Base-by-base conservation (phyloP, 2,888 invertebrate species). In the Ormyrus thymus region DNA sequence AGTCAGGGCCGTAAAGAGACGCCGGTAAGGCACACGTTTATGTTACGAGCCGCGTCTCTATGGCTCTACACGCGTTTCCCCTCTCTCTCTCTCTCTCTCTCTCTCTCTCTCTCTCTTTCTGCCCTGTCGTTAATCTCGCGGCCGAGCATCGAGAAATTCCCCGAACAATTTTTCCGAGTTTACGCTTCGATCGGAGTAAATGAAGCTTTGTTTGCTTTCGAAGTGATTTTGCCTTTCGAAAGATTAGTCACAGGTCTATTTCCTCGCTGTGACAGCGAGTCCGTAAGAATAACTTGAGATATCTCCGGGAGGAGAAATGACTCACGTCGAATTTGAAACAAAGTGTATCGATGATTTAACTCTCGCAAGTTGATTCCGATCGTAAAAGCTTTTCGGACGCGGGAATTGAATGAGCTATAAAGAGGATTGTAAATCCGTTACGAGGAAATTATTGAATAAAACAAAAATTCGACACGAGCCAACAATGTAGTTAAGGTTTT, bases 1-100 rank as follows among this genome's bases (percentile, higher is more conserved):
- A 69, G 78, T 72, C 78, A 78, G 78, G 78, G 78, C 71, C 72
- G 78, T 68, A 78, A 55, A 61, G 61, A 65, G 64, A 66, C 13
- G 61, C 15, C 10, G 29, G n/a, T n/a, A 45, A 48, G 10, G 55
- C 53, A 46, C 58, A 64, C 13, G 29, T 29, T 29, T 29, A 29
- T 29, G 29, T 29, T 29, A 59, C 50, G 13, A 64, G 29, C 53
- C 50, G n/a, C 58, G 29, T 6, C 43, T 50, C 11, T 45, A 56
- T 50, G 56, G 46, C 62, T n/a, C 51, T 61, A 69, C 62, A 69
- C 64, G 76, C 70, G 66, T 71, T 77, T 71, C 71, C 70, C 71
- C 58, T 58, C 76, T 13, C 70, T n/a, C 61, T 29, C 29, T 29
- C 29, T 4, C 29, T 48, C 11, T 43, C 58, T 58, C 76, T 13